phyloP scores from a whole-genome alignment of 1,140 invertebrate species.

The Ostrea denselamellosa region DNA sequence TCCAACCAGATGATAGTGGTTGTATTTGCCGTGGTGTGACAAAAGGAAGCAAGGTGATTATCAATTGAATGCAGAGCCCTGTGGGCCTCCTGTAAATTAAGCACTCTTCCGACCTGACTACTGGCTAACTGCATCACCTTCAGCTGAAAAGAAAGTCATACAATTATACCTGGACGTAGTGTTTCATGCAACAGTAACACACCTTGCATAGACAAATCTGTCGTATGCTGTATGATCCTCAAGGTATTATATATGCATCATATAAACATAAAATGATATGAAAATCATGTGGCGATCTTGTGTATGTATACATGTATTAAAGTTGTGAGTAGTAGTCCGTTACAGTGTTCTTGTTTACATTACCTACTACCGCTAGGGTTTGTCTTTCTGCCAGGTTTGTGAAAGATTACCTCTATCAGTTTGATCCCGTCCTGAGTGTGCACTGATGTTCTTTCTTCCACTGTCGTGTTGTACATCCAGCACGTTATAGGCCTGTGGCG shows the following conservation, averaged over 20 bases:
- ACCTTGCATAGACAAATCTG: too few relatives aligned
- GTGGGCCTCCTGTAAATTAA: not conserved
- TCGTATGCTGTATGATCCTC: too few relatives aligned
- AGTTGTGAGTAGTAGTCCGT: too few relatives aligned
- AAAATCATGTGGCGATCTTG: too few relatives aligned
- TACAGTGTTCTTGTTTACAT: too few relatives aligned
- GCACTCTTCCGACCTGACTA: not conserved
- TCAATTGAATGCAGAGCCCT: not conserved
- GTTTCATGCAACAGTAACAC: too few relatives aligned
- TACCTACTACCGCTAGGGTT: too few relatives aligned
- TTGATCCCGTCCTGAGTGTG: not conserved
- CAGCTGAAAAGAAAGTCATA: not conserved
- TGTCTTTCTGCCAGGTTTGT: too few relatives aligned
- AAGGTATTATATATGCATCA: too few relatives aligned
- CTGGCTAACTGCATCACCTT: not conserved
- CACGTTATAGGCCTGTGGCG: not conserved
- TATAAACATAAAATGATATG: too few relatives aligned
- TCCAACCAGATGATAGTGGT: not conserved
- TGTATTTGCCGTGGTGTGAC: not conserved
- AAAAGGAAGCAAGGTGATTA: not conserved
- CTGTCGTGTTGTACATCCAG: conserved; percentile 22
- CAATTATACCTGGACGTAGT: too few relatives aligned
- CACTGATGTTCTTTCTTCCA: not conserved
- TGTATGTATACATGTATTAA: too few relatives aligned
- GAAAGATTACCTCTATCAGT: not conserved